Evolutionary conservation across 2,113 vertebrate species (phyloP).

Genomic region (Salvelinus alpinus): DNA sequence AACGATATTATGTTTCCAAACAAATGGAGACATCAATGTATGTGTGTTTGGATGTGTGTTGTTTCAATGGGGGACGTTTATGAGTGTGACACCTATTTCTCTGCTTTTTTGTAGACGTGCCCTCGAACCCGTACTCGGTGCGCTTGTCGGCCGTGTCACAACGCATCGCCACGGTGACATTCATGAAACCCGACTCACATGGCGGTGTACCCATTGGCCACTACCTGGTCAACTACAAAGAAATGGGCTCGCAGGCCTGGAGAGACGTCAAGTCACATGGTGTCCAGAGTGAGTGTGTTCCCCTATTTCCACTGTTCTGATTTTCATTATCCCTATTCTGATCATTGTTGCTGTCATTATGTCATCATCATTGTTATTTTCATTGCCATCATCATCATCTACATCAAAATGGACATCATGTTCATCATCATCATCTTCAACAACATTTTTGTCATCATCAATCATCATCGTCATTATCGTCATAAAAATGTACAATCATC

Average conservation of each 20-base stretch:
- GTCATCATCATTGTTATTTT: neutral
- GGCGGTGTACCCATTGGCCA: slow-evolving; percentile 96
- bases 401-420: neutral
- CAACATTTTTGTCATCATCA: neutral
- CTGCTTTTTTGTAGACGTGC: slow-evolving; percentile 79
- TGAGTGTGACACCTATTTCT: neutral
- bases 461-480: neutral
- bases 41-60: neutral
- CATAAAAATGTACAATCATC: neutral
- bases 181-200: slow-evolving; percentile 94
- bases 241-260: slow-evolving; percentile 87
- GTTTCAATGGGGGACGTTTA: neutral
- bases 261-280: slow-evolving; percentile 91
- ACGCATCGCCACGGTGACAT: slow-evolving; percentile 87
- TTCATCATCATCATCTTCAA: neutral
- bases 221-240: slow-evolving; percentile 94
- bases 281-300: slow-evolving; percentile 87
- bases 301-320: neutral
- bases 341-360: too few relatives aligned
- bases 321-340: neutral
- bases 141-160: slow-evolving; percentile 88
- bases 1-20: too few relatives aligned
- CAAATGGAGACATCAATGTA: too few relatives aligned
- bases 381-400: neutral
- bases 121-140: slow-evolving; percentile 91